Evolutionary conservation across 1,140 invertebrate species (phyloP), one percentile per base, ranked within the genome.

Genomic region (Myzus persicae): DNA sequence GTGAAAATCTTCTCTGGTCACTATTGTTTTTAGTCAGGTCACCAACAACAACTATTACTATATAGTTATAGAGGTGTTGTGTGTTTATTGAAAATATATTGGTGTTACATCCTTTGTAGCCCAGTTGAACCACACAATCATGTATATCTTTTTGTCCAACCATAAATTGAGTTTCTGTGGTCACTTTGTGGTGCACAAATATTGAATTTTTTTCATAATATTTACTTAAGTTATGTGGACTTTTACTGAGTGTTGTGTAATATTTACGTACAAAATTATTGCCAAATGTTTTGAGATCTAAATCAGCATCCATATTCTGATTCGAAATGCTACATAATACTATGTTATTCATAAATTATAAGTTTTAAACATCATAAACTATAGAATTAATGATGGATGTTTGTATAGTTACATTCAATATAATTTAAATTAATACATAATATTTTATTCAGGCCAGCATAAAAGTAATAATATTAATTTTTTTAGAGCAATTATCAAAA

Each of bases 401-500:
- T 87, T 48, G 20, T 24, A 89, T 90, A 26, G 51, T 90, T 90
- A 90, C 51, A 38, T 51, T 5, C n/a, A 88, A 48, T 51, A 51
- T 22, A 89, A 51, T 36, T 51, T 89, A 3, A 40, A 46, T 87
- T 9, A 51, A 51, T 36, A 89, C 46, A 51, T 51, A 5, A 38
- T n/a, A 26, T 89, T n/a, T 36, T 40, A 26, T 54, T 54, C 11
- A 54, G 3, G 46, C 88, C 48, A 89, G 9, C n/a, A 38, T 26
- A 31, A 1, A 24, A 51, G 9, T 46, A 46, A 88, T 4, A 51
- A 38, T 42, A 24, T 38, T 88, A n/a, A 38, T 40, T 89, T 36
- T 94, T 94, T 90, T 94, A 95, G 96, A 97, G 95, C 97, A 97
- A 95, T 95, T 99, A 93, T 98, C 98, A 87, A 97, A 99, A 95